phyloP scores from a whole-genome alignment of 2,888 invertebrate genomes.

The Bugulina stolonifera region DNA sequence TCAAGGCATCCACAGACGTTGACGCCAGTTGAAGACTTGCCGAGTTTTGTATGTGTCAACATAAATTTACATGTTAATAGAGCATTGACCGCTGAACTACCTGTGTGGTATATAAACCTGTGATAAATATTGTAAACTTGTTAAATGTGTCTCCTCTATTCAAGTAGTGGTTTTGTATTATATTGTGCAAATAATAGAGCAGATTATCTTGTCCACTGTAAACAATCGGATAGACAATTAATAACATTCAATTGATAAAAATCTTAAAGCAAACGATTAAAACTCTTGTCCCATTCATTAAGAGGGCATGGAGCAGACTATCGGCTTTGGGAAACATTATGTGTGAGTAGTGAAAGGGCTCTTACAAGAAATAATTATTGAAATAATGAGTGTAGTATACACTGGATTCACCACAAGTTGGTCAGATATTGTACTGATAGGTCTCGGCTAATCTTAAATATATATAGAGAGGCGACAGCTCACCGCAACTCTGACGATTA shows the following conservation, averaged over 20 bases:
- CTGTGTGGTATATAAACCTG: neutral
- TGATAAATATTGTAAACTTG: conserved; percentile 18
- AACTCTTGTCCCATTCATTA: neutral
- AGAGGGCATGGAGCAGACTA: neutral
- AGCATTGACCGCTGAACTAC: neutral
- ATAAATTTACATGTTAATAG: neutral
- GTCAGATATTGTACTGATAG: neutral
- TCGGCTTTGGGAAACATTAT: neutral
- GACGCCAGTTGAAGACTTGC: neutral
- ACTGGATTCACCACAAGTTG: neutral
- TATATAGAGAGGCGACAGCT: neutral
- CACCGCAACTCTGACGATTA: neutral
- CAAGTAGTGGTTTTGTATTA: conserved; percentile 11
- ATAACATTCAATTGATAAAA: neutral
- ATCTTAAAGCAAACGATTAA: conserved; percentile 13
- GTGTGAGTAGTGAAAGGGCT: neutral
- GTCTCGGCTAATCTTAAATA: neutral
- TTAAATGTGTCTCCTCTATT: neutral
- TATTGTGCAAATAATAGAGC: neutral
- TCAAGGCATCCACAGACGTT: neutral
- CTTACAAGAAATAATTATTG: neutral
- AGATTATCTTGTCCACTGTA: neutral
- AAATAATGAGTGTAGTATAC: neutral
- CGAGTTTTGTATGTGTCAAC: neutral
- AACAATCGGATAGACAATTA: neutral